Evolutionary conservation across 2,888 invertebrate species (phyloP), one percentile per base, ranked within the genome.

Genomic region (Aspidiotus rigidus): DNA sequence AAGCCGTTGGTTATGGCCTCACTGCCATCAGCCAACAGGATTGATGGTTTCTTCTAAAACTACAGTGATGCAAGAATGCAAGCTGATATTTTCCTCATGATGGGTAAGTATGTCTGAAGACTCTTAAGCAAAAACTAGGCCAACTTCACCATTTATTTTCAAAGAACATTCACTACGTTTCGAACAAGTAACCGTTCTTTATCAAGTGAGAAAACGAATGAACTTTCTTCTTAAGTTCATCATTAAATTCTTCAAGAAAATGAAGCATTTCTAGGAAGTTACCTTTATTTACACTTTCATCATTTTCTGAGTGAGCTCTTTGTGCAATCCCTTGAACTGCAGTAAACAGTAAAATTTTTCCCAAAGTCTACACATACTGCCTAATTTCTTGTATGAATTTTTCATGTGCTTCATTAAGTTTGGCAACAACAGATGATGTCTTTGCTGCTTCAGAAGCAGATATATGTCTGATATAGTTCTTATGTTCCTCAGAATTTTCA

Each of bases 1-100:
- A 70, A 70, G 57, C 66, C 60, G 44, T 63, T 44, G 59, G 66
- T 70, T n/a, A 67, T 61, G 44, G 70, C 70, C 59, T 70, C 70
- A 70, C 70, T 70, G 44, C 59, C 66, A 66, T 67, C 61, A n/a
- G 66, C 66, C 60, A 49, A 60, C 49, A 67, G 53, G 28, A 67
- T 39, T 17, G 66, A 49, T 15, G 66, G 66, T 59, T 56, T 49
- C 64, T n/a, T n/a, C n/a, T n/a, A n/a, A n/a, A n/a, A n/a, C n/a
- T n/a, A n/a, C n/a, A n/a, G n/a, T n/a, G n/a, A n/a, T n/a, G n/a
- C n/a, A n/a, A n/a, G n/a, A n/a, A n/a, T n/a, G n/a, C n/a, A n/a
- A n/a, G n/a, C n/a, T n/a, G n/a, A n/a, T n/a, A n/a, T n/a, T n/a
- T n/a, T n/a, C n/a, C n/a, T n/a, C n/a, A n/a, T n/a, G n/a, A n/a